Base-by-base conservation (phyloP, 2,113 vertebrate genomes). In the Hydrochoerus hydrochaeris region DNA sequence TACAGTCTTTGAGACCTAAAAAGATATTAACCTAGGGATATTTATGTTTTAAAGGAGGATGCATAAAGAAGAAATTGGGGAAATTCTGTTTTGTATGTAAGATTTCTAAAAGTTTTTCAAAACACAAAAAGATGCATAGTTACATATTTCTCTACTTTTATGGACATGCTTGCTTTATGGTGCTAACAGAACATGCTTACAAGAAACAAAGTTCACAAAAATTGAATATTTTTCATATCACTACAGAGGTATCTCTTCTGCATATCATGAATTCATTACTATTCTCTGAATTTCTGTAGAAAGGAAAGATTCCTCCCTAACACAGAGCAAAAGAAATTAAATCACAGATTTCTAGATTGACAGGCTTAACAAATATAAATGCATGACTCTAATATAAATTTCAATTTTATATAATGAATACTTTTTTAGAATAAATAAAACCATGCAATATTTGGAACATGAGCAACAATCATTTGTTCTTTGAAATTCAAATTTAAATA, bases 211-310 rank as follows among this genome's bases (percentile, higher is more conserved):
- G 28, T 78, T 94, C 65, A 85, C 63, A 83, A 95, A 95, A 94
- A 94, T 83, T 97, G 38, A 6, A 78, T 96, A 32, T 35, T 93
- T 94, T 94, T 95, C 32, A 82, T 88, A 86, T 88, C 28, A 95
- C 4, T 97, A 94, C 30, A 93, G 65, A 93, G 49, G 22, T 7
- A 22, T 6, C 12, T 88, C 35, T 16, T 96, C 24, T 90, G 11
- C 11, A 96, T 14, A 88, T 26, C 13, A 41, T 89, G 49, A 83
- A 81, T 96, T 95, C 26, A 84, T 95, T 84, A 85, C 7, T n/a
- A 87, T 10, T 52, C 0, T 89, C 46, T 97, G 83, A 6, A 92
- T 95, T 94, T 95, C 41, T 96, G 5, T 93, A 46, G 58, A 77
- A 94, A 94, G 30, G n/a, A 62, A 22, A 65, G 35, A 87, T 91